Evolutionary conservation across 2,113 vertebrate genomes (phyloP), one percentile per base, ranked within the genome.

Genomic region (Gobius niger): DNA sequence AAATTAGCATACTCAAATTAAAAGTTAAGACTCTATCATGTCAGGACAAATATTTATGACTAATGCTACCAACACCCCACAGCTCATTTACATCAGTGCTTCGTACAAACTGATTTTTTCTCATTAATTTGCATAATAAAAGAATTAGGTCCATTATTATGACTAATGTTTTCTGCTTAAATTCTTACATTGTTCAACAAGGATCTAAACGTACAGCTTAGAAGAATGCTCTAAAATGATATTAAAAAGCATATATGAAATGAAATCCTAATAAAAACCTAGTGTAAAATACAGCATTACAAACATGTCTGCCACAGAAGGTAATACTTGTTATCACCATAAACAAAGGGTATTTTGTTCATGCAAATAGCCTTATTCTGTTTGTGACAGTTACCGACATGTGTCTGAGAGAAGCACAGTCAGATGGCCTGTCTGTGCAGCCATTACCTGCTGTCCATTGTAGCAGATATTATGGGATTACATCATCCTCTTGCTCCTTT

Each of bases 401-500:
- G 42, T 9, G 9, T 47, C 5, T 63, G n/a, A 47, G 44, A 67
- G 44, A 67, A 53, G 56, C 34, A 15, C 19, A 14, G 12, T 46
- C 47, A 14, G 16, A 57, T 10, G 16, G 56, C 7, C 65, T 65
- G 46, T 66, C 63, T 66, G 54, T 47, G 40, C 34, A 2, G 10
- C 65, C 40, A 3, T 16, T 60, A 44, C 57, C 59, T 49, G 34
- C 18, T n/a, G 13, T 73, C 74, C 41, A 41, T 62, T 65, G 81
- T 74, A 70, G 47, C 41, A 50, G 12, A 44, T 75, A 54, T 57
- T 46, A 62, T 72, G 79, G 68, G 76, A 89, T 91, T 82, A 90
- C 90, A 83, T 90, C 87, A 91, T 87, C 76, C 60, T 76, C 57
- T 81, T 67, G 79, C 78, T 82, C 68, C 69, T 68, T 76, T 77